These are phyloP conservation scores for Podarcis lilfordi DNA, from an alignment of 2,797 vertebrate species.

Conservation along the genomic window DNA sequence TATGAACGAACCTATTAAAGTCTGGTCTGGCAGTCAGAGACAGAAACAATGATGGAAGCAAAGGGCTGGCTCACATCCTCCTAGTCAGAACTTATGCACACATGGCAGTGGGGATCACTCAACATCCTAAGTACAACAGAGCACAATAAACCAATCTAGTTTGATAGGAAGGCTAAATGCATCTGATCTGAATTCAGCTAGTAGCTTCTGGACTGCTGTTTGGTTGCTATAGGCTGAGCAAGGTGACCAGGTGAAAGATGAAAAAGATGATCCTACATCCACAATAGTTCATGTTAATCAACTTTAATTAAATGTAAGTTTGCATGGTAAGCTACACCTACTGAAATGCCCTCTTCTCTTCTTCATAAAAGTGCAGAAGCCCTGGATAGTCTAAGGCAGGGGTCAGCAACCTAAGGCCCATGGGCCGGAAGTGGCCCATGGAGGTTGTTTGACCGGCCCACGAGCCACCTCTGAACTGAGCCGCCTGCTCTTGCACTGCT, in stretches of 20 bases:
- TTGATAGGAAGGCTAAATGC: constrained; percentile 75
- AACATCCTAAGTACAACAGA: neutral
- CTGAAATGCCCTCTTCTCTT: no score
- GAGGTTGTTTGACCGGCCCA: no score
- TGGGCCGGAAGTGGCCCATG: fast-evolving
- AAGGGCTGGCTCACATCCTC: neutral
- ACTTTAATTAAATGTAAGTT: no score
- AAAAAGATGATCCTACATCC: neutral
- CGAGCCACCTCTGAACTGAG: fast-evolving
- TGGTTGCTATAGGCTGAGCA: constrained; percentile 89
- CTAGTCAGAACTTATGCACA: neutral
- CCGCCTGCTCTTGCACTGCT: no score
- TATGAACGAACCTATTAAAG: neutral
- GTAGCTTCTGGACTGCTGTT: constrained; percentile 92
- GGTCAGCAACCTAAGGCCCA: no score
- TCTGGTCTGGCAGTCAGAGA: neutral
- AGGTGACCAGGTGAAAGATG: neutral
- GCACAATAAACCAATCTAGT: neutral
- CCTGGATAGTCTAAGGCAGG: neutral
- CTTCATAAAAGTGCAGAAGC: neutral
- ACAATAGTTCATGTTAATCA: neutral
- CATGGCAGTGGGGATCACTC: neutral
- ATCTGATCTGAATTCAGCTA: constrained; percentile 87
- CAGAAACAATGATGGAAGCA: neutral
- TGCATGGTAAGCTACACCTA: no score